Percentiles rank a stretch among this genome's conserved stretches.
Evolutionary conservation across 2,888 invertebrate genomes (phyloP).

Genomic region (Amiota mariae): DNA sequence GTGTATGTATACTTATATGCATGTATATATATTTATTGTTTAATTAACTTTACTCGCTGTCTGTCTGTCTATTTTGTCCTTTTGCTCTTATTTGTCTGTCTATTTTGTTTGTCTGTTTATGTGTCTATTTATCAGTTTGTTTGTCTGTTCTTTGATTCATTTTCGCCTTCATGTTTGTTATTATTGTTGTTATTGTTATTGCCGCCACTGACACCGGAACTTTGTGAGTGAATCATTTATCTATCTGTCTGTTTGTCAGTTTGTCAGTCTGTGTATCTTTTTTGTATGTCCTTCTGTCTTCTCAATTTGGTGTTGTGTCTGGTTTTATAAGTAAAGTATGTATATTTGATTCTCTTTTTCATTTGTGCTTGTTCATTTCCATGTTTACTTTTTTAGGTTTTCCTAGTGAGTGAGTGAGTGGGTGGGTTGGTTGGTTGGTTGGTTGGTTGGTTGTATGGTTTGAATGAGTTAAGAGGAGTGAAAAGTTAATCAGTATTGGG

Average conservation of each 20-base stretch:
- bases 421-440: too few species aligned
- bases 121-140: not conserved
- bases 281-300: not conserved
- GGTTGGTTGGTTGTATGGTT: not conserved
- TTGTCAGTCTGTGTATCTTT: not conserved
- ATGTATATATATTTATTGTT: slow-evolving; percentile 21
- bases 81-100: slow-evolving; percentile 9
- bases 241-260: slow-evolving; percentile 31
- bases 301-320: slow-evolving; percentile 30
- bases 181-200: not conserved
- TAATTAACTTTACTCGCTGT: slow-evolving; percentile 30
- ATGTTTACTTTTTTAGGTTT: not conserved
- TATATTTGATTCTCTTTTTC: slow-evolving; percentile 47
- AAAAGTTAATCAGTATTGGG: slow-evolving; percentile 66
- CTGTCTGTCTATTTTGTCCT: slow-evolving; percentile 2
- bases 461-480: slow-evolving; percentile 31
- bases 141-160: slow-evolving; percentile 24
- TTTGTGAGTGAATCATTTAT: not conserved
- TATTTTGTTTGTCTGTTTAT: slow-evolving; percentile 9
- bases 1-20: not conserved
- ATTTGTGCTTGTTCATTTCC: slow-evolving; percentile 5
- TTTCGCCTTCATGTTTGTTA: slow-evolving; percentile 1
- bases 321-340: slow-evolving; percentile 48
- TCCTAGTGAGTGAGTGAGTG: too few species aligned
- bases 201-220: not conserved